Evolutionary conservation across 2,113 vertebrate species (phyloP).

Genomic region (Muntiacus muntjak): DNA sequence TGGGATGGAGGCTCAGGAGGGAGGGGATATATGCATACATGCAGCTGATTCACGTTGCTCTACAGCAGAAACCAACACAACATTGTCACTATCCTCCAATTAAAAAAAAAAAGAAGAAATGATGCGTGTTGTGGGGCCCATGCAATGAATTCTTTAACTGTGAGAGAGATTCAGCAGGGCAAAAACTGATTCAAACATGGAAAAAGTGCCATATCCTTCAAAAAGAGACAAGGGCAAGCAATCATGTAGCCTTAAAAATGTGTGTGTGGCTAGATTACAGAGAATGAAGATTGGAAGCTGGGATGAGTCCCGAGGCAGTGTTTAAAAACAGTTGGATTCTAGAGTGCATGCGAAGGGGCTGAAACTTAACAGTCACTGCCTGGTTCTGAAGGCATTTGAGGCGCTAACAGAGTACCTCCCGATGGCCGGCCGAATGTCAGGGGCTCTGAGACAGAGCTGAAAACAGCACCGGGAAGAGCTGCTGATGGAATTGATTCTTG

Average conservation of each 20-base stretch:
- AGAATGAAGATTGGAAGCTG: background rate
- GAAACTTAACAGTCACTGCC: background rate
- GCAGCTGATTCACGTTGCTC: background rate
- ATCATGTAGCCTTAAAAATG: background rate
- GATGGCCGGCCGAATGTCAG: rapidly evolving
- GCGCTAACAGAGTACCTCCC: background rate
- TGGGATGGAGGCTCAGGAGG: background rate
- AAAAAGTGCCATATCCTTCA: background rate
- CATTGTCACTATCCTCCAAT: background rate
- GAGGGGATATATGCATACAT: background rate
- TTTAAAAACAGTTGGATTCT: background rate
- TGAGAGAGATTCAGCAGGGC: background rate
- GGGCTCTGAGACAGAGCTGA: background rate
- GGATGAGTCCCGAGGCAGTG: background rate
- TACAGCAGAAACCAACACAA: background rate
- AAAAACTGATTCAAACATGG: background rate
- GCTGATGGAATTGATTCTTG: background rate
- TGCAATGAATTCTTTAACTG: background rate
- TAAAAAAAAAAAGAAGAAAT: background rate
- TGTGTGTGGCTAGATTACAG: background rate
- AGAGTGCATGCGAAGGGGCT: background rate
- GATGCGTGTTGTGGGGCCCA: background rate
- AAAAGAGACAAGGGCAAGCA: background rate
- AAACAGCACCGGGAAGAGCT: background rate
- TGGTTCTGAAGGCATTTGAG: background rate